phyloP scores from a whole-genome alignment of 2,113 vertebrate species.

The Oreocharis arfaki region DNA sequence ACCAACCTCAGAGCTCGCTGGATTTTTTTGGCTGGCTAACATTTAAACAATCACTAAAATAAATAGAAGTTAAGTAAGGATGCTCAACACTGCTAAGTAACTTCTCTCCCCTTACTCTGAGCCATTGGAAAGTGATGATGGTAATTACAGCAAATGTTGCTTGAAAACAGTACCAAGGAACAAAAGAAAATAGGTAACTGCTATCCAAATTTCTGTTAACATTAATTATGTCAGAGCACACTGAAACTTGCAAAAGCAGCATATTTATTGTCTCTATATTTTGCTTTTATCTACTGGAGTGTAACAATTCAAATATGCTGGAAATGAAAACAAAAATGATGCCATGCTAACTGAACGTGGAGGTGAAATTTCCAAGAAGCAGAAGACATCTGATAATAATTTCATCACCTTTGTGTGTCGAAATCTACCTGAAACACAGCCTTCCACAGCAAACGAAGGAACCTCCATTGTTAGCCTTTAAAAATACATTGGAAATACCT shows the following conservation, averaged over 20 bases:
- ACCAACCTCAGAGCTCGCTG: neutral
- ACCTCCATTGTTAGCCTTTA: neutral
- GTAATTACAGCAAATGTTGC: neutral
- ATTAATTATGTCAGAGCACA: neutral
- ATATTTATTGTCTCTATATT: neutral
- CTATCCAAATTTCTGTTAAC: neutral
- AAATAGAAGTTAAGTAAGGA: neutral
- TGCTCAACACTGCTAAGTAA: neutral
- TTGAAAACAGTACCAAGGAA: neutral
- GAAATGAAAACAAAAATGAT: neutral
- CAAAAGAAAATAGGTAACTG: neutral
- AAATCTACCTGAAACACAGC: neutral
- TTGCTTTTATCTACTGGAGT: neutral
- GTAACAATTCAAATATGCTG: neutral
- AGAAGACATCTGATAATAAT: neutral
- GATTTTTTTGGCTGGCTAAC: neutral
- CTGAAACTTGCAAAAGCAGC: neutral
- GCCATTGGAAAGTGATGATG: neutral
- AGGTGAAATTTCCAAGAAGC: neutral
- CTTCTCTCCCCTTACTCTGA: neutral
- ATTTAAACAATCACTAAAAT: neutral
- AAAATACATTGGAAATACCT: neutral
- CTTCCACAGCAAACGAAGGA: neutral
- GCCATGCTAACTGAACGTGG: rapidly evolving
- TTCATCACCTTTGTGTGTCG: neutral